Conservation (phyloP, 1,140 invertebrate genomes). For the Brachionus plicatilis region DNA sequence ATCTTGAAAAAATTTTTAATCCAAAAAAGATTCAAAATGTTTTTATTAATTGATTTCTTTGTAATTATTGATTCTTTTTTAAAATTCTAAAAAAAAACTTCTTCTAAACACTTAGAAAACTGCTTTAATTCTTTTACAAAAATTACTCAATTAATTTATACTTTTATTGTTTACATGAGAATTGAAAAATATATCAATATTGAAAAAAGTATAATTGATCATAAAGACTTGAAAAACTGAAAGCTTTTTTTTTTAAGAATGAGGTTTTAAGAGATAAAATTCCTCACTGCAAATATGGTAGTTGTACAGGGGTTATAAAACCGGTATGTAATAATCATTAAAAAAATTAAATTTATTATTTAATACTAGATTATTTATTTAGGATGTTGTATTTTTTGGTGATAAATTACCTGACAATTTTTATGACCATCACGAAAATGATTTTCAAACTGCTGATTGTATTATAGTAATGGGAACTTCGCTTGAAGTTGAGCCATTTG, state of each 20-base stretch:
- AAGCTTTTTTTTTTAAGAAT: not conserved
- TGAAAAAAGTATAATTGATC: no score
- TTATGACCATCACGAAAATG: constrained; percentile 71
- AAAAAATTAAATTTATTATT: no score
- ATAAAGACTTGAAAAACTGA: not conserved
- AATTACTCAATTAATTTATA: no score
- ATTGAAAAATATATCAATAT: no score
- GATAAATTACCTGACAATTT: constrained; percentile 80
- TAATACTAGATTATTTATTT: not conserved
- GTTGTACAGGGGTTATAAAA: constrained; percentile 18
- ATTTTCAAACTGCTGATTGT: constrained; percentile 76
- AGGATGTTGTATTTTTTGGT: constrained; percentile 86
- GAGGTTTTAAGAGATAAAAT: constrained; percentile 3
- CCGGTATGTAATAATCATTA: not conserved
- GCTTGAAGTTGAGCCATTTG: constrained; percentile 50
- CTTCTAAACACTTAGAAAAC: no score
- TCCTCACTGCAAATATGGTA: constrained; percentile 1
- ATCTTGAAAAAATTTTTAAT: no score
- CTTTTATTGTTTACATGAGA: no score
- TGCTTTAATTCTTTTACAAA: no score
- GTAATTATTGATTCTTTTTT: no score
- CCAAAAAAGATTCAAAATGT: no score
- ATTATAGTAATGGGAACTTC: constrained; percentile 84
- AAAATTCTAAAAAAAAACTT: no score
- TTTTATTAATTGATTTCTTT: no score